Percentiles rank a stretch among this genome's conserved stretches.
phyloP scores from a whole-genome alignment of 2,113 vertebrate genomes.

The Zeus faber region DNA sequence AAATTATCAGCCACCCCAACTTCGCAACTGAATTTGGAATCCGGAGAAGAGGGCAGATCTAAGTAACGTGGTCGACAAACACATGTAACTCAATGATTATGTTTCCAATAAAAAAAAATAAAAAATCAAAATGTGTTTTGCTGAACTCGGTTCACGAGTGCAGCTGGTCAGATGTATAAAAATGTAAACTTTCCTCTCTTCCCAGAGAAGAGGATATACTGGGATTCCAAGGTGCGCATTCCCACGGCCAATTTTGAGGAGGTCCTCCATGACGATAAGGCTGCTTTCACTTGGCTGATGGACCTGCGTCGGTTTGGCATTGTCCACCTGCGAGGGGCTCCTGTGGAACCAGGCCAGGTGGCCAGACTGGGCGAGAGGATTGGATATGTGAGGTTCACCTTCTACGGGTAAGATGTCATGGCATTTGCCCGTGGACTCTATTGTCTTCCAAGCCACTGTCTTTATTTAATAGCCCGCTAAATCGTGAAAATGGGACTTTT shows the following conservation, averaged over 20 bases:
- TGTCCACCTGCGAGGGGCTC: constrained; percentile 84
- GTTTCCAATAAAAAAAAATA: neutral
- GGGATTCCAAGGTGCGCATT: constrained; percentile 83
- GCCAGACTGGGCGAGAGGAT: constrained; percentile 82
- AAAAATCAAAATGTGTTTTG: no score
- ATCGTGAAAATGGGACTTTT: no score
- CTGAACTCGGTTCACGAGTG: neutral
- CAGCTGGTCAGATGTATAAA: neutral
- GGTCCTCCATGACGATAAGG: constrained; percentile 78
- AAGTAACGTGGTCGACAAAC: no score
- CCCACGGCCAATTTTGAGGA: constrained; percentile 82
- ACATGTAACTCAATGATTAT: neutral
- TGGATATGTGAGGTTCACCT: constrained; percentile 89
- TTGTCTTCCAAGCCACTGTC: no score
- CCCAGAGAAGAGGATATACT: constrained; percentile 73
- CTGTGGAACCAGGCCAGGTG: constrained; percentile 79
- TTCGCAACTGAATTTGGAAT: neutral
- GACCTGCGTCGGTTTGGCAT: constrained; percentile 83
- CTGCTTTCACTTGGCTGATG: constrained; percentile 83
- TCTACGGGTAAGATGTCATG: constrained; percentile 86
- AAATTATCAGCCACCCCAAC: neutral
- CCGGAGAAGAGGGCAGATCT: neutral
- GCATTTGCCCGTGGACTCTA: constrained; percentile 8
- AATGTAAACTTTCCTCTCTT: neutral
- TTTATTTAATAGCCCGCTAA: no score